Conservation (phyloP, 2,113 vertebrate genomes). For the Cinclus cinclus region DNA sequence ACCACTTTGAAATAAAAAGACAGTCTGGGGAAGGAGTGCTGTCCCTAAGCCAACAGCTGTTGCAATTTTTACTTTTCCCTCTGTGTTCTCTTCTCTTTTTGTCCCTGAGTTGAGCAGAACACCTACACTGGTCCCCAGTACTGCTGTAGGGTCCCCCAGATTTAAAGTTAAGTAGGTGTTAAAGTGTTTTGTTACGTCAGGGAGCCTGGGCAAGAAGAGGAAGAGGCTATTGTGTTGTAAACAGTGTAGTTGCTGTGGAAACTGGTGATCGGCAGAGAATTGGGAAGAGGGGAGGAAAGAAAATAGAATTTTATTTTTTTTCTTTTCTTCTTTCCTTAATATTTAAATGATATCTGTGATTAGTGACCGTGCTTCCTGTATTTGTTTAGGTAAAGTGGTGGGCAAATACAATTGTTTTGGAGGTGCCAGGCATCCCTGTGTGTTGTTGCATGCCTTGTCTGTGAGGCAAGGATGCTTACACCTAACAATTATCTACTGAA, state of each 20-base stretch:
- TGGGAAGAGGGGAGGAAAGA: background rate
- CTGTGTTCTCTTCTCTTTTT: background rate
- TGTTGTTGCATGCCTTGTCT: constrained; percentile 23
- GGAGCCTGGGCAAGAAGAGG: background rate
- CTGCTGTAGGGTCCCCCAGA: background rate
- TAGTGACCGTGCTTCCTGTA: background rate
- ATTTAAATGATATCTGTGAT: background rate
- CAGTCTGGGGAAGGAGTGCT: background rate
- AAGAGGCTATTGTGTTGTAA: constrained; percentile 15
- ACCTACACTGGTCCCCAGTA: background rate
- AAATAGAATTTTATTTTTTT: background rate
- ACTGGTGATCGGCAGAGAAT: background rate
- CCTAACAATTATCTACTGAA: constrained; percentile 58
- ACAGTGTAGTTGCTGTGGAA: background rate
- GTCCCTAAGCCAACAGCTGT: accelerated
- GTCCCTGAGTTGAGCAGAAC: background rate
- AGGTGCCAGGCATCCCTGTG: background rate
- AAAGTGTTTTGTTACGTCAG: background rate
- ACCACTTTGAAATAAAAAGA: background rate
- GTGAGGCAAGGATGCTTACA: constrained; percentile 55
- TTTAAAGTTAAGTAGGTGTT: background rate
- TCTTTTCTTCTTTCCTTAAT: background rate
- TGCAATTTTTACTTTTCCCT: background rate
- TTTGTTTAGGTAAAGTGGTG: constrained; percentile 1
- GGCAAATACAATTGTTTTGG: background rate